phyloP scores from a whole-genome alignment of 2,888 invertebrate genomes.

The Axea sp. region DNA sequence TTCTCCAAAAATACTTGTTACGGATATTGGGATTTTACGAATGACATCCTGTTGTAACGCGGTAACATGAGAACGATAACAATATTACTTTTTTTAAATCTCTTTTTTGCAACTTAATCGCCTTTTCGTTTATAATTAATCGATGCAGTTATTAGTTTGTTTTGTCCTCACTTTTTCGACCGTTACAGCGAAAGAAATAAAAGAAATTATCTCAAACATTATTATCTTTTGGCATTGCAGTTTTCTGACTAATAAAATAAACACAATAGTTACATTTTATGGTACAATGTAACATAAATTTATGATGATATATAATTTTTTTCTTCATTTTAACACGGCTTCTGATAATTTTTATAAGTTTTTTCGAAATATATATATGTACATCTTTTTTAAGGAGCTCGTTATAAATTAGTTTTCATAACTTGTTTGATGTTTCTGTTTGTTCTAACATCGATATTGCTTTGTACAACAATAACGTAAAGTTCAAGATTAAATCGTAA shows the following conservation, averaged over 20 bases:
- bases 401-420: not conserved
- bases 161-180: not conserved
- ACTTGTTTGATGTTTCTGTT: constrained; percentile 20
- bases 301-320: no score
- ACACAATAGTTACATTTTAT: not conserved
- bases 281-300: no score
- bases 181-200: no score
- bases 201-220: no score
- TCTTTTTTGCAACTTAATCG: constrained; percentile 8
- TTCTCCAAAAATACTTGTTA: constrained; percentile 50
- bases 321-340: no score
- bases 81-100: constrained; percentile 41
- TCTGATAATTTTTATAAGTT: no score
- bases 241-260: no score
- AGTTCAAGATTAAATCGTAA: constrained; percentile 4
- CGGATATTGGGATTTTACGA: constrained; percentile 60
- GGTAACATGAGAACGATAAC: constrained; percentile 50
- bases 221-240: no score
- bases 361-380: no score
- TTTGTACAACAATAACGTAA: not conserved
- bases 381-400: no score
- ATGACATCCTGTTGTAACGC: constrained; percentile 54
- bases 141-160: constrained; percentile 1
- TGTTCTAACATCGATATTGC: not conserved
- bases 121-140: constrained; percentile 20